These are phyloP conservation scores for Chaetorhynchus papuensis DNA, from an alignment of 2,113 vertebrate species.

Conservation along the genomic window DNA sequence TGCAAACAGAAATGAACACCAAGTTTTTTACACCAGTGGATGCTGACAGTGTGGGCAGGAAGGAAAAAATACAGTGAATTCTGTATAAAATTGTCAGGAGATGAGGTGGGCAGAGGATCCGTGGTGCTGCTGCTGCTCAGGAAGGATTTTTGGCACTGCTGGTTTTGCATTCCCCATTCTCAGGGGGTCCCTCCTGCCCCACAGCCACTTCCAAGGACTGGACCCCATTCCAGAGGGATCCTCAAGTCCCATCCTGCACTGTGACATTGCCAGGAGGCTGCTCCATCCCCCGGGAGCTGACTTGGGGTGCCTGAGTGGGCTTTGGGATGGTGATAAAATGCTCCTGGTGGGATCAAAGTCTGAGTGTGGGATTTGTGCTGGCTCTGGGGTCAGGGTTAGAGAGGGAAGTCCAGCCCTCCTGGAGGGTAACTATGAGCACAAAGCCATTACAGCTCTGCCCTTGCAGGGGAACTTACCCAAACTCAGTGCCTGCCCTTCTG, in stretches of 20 bases:
- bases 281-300: background rate
- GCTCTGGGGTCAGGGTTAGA: background rate
- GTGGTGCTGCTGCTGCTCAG: background rate
- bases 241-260: background rate
- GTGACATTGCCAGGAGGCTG: background rate
- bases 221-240: background rate
- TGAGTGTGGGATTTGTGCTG: background rate
- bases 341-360: background rate
- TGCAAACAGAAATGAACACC: background rate
- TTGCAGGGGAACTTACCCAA: background rate
- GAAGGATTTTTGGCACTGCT: background rate
- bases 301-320: rapidly evolving
- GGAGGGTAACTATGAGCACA: background rate
- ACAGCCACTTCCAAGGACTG: background rate
- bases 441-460: background rate
- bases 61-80: background rate
- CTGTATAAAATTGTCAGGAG: background rate
- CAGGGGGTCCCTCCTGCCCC: background rate
- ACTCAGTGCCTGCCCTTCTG: background rate
- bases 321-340: background rate
- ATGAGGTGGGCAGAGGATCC: background rate
- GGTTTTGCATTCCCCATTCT: background rate
- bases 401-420: background rate
- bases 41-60: background rate
- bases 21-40: background rate